Percentiles rank a stretch among this genome's conserved stretches.
phyloP scores from a whole-genome alignment of 92 coral and sea anemone genomes.

The Zoanthus sociatus region DNA sequence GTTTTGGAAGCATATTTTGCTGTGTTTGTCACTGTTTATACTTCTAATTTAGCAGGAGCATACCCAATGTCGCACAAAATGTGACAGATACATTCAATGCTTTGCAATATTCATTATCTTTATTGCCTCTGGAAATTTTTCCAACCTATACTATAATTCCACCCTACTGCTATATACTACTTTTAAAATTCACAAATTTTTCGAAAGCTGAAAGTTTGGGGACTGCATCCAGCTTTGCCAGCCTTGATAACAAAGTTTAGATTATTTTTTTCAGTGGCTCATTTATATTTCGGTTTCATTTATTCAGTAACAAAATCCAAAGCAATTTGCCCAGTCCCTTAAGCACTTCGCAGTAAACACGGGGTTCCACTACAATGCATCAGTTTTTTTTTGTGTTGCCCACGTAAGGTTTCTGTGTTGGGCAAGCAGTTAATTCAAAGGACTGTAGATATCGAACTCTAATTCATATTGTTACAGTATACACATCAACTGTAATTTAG shows the following conservation, averaged over 20 bases:
- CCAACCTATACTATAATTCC: slow-evolving; percentile 15
- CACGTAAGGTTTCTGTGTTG: slow-evolving; percentile 14
- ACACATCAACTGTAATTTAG: slow-evolving; percentile 22
- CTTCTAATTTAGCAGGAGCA: slow-evolving; percentile 16
- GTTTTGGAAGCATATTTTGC: slow-evolving; percentile 30
- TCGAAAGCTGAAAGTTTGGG: slow-evolving; percentile 6
- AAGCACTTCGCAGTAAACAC: background rate
- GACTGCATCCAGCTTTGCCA: slow-evolving; percentile 15
- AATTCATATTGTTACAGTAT: slow-evolving; percentile 17
- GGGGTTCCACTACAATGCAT: slow-evolving; percentile 19
- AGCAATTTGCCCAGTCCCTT: slow-evolving; percentile 31
- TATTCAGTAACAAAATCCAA: slow-evolving; percentile 2
- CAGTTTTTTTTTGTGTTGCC: slow-evolving; percentile 18
- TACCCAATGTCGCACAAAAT: slow-evolving; percentile 13
- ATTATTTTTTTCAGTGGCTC: slow-evolving; percentile 15
- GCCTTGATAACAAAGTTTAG: background rate
- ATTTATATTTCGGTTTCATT: slow-evolving; percentile 5
- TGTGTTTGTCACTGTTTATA: slow-evolving; percentile 19
- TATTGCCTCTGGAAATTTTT: slow-evolving; percentile 5
- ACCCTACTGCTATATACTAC: background rate
- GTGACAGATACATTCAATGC: slow-evolving; percentile 25
- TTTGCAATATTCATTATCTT: slow-evolving; percentile 5
- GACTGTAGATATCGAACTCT: slow-evolving; percentile 16
- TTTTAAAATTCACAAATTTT: slow-evolving; percentile 21
- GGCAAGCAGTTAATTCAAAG: slow-evolving; percentile 25